phyloP scores from a whole-genome alignment of 2,797 vertebrate genomes.

The Neosilurus hyrtlii region DNA sequence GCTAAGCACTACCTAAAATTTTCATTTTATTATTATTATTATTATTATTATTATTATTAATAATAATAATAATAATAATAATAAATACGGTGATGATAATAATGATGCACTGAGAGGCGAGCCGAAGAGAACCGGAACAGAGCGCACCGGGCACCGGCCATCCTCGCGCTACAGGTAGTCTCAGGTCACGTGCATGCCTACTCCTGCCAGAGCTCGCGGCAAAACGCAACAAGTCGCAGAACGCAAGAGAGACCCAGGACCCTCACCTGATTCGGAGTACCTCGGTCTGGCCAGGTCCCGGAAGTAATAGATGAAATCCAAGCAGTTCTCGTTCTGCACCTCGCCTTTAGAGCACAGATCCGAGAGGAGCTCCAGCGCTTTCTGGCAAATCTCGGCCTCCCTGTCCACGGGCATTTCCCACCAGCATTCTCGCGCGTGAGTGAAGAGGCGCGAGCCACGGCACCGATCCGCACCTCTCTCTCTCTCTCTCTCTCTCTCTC shows the following conservation, averaged over 20 bases:
- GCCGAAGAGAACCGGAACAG: background rate
- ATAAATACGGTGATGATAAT: too few relatives aligned
- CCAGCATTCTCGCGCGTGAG: constrained; percentile 92
- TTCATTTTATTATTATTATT: too few relatives aligned
- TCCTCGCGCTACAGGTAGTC: constrained; percentile 30
- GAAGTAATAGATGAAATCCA: constrained; percentile 96
- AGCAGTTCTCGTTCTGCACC: constrained; percentile 92
- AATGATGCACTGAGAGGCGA: background rate
- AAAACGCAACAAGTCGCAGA: constrained; percentile 16
- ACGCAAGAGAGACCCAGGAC: background rate
- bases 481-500: constrained; percentile 14
- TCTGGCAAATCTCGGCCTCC: constrained; percentile 98
- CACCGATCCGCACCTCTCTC: constrained; percentile 54
- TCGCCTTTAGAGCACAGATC: constrained; percentile 94
- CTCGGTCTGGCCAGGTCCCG: constrained; percentile 90
- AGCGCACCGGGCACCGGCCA: background rate
- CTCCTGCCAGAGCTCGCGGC: background rate
- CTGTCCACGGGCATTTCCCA: constrained; percentile 98
- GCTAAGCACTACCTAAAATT: too few relatives aligned
- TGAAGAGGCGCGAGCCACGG: constrained; percentile 71
- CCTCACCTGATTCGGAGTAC: constrained; percentile 87
- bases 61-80: too few relatives aligned
- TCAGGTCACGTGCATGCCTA: background rate
- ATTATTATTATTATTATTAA: too few relatives aligned
- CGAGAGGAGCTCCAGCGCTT: constrained; percentile 93